Base-by-base conservation (phyloP, 2,888 invertebrate species). In the Galeruca laticollis region DNA sequence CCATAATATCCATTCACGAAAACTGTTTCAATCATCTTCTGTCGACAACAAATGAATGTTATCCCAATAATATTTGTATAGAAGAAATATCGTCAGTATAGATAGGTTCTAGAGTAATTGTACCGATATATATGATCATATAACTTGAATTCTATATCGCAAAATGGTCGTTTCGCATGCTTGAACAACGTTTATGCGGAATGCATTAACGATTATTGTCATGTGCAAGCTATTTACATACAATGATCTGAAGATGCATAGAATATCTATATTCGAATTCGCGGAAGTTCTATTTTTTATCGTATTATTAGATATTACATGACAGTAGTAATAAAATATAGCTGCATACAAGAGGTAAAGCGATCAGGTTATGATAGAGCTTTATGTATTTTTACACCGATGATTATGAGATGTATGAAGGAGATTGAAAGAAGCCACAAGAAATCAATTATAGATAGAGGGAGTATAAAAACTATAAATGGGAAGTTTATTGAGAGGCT, bases 81-180 rank as follows among this genome's bases (percentile, higher is more conserved):
- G 77, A 79, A 69, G 68, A 31, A 10, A 26, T 54, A 54, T 31
- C 31, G 54, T 26, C 10, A 31, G 13, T 54, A 13, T 54, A 26
- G 26, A 54, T 21, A 8, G 54, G 31, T 5, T n/a, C 13, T 1
- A 26, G n/a, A 31, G n/a, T 26, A 54, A 54, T 54, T 26, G 47
- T n/a, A 31, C n/a, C 13, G n/a, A 31, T 54, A 57, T 57, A 31
- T 56, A 57, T 57, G 31, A 33, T 15, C 31, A 4, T 33, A 18
- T 35, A 35, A 57, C 56, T 35, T 9, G 10, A 35, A 10, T 57
- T 31, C 35, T 15, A 57, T 57, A 18, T 35, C 26, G 35, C 18
- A 57, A 31, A 57, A 57, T 35, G 35, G 10, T 57, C 56, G 56
- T 57, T 31, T 18, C n/a, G 35, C 35, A 9, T 35, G 35, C 56